These are phyloP conservation scores for Apotomis turbidana DNA, from an alignment of 2,888 invertebrate species.

Conservation along the genomic window DNA sequence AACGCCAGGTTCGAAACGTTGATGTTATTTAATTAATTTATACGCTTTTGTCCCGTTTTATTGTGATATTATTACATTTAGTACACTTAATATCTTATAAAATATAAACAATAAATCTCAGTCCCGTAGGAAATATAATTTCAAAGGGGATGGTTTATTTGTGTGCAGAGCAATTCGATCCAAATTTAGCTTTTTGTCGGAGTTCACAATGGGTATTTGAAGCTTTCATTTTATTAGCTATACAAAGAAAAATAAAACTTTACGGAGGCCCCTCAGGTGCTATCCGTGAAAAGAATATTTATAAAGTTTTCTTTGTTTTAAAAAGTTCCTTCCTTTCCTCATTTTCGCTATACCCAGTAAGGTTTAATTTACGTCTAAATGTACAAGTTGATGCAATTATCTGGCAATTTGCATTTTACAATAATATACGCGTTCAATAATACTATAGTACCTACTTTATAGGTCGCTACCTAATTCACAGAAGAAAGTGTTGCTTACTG, in stretches of 20 bases:
- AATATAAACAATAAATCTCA: not conserved
- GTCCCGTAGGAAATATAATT: not conserved
- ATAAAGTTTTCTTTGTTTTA: constrained; percentile 46
- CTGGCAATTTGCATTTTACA: not conserved
- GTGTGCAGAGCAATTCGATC: constrained; percentile 16
- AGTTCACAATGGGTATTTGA: constrained; percentile 38
- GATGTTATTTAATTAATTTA: too few species aligned
- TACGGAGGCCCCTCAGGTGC: constrained; percentile 44
- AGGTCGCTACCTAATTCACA: too few species aligned
- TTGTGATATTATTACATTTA: too few species aligned
- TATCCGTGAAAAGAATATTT: constrained; percentile 49
- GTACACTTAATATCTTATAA: not conserved
- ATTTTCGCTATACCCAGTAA: constrained; percentile 21
- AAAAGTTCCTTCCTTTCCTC: constrained; percentile 41
- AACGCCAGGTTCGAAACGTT: too few species aligned
- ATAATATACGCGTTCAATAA: not conserved
- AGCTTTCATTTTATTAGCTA: constrained; percentile 39
- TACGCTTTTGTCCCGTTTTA: too few species aligned
- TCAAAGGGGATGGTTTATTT: not conserved
- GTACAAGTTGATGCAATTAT: not conserved
- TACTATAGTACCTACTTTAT: not conserved
- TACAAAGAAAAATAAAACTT: constrained; percentile 43
- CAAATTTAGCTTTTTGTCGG: constrained; percentile 24
- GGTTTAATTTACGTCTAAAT: constrained; percentile 11
- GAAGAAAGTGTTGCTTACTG: not conserved